A percentile compares a stretch with the other conserved stretches of the same genome.
Conservation (phyloP, 2,888 invertebrate species). For the Theretra japonica region DNA sequence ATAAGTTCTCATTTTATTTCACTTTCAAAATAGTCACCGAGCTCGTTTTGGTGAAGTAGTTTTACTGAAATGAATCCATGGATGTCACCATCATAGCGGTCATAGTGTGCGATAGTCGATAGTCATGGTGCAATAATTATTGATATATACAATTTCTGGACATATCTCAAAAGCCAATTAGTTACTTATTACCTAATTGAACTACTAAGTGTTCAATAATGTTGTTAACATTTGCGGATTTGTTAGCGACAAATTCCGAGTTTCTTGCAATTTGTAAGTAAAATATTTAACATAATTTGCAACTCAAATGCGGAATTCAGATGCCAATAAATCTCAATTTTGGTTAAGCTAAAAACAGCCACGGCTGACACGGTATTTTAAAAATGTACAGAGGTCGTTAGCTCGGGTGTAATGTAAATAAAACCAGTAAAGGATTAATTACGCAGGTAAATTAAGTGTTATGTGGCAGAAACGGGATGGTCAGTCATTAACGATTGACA, state of each 20-base stretch:
- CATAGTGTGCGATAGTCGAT: too few species aligned
- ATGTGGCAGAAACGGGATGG: slow-evolving; percentile 51
- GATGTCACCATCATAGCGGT: neutral
- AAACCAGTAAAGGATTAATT: slow-evolving; percentile 33
- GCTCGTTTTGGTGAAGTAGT: neutral
- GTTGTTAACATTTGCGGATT: neutral
- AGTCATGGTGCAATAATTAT: too few species aligned
- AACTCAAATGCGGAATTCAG: neutral
- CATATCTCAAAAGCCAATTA: too few species aligned
- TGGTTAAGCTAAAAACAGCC: neutral
- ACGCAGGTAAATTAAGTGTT: slow-evolving; percentile 43
- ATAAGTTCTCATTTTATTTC: neutral
- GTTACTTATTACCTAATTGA: too few species aligned
- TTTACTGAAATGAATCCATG: neutral
- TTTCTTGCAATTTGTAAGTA: neutral
- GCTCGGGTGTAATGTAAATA: slow-evolving; percentile 21
- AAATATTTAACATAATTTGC: neutral
- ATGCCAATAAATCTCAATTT: neutral
- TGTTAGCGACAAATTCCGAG: neutral
- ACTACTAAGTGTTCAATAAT: neutral
- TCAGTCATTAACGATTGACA: slow-evolving; percentile 49
- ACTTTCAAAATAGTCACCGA: neutral
- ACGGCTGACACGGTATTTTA: neutral
- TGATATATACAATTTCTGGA: too few species aligned
- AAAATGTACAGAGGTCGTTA: slow-evolving; percentile 5